A percentile compares a stretch with the other conserved stretches of the same genome.
Conservation (phyloP, 2,888 invertebrate species). For the Stomorhina lunata region DNA sequence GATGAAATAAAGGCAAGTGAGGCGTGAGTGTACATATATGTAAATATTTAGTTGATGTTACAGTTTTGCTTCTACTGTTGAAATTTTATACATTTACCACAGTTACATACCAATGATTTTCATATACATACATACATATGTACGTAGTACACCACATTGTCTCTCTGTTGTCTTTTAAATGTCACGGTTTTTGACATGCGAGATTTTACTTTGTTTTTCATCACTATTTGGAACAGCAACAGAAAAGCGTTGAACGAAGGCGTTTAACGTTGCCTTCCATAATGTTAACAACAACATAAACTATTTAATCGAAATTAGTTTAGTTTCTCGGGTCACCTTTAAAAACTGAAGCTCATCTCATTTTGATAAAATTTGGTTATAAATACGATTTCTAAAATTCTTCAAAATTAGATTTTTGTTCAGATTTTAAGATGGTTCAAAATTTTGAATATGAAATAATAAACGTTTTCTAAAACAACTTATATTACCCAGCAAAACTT, state of each 20-base stretch:
- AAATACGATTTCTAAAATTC: too few species aligned
- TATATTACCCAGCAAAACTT: too few species aligned
- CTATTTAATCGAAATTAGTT: too few species aligned
- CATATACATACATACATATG: conserved; percentile 4
- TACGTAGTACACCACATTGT: not conserved
- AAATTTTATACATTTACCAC: conserved; percentile 18
- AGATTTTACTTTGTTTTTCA: conserved; percentile 35
- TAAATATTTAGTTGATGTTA: not conserved
- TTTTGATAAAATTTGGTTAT: too few species aligned
- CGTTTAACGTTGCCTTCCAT: conserved; percentile 23
- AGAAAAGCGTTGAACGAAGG: conserved; percentile 6
- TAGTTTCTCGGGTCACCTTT: too few species aligned
- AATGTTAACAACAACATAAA: not conserved
- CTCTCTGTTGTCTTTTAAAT: conserved; percentile 32
- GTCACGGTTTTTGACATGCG: conserved; percentile 42
- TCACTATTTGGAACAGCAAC: not conserved
- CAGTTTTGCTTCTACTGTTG: conserved; percentile 11
- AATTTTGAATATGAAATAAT: too few species aligned
- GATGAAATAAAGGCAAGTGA: conserved; percentile 6
- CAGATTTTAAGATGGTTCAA: too few species aligned
- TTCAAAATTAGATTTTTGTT: too few species aligned
- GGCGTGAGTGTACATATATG: conserved; percentile 17
- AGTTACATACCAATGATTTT: conserved; percentile 11
- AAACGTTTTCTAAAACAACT: too few species aligned
- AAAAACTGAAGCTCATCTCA: too few species aligned